Evolutionary conservation across 2,797 vertebrate species (phyloP).

Genomic region (Sebastes elongatus): DNA sequence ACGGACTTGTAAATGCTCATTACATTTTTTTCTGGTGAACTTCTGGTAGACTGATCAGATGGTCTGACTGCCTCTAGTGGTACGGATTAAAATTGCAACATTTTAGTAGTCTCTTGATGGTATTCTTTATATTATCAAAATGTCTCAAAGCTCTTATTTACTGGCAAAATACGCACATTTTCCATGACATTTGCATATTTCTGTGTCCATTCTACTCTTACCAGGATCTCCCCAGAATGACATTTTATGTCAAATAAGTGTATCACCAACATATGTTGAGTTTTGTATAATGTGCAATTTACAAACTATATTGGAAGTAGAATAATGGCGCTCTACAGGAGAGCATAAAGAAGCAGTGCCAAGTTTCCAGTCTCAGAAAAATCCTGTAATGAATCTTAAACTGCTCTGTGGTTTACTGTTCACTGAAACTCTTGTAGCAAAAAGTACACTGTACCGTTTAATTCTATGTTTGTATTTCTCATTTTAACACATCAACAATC

Average conservation of each 20-base stretch:
- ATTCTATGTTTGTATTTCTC: too few relatives aligned
- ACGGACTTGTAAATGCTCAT: not conserved
- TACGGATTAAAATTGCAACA: not conserved
- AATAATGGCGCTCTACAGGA: too few relatives aligned
- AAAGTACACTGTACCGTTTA: too few relatives aligned
- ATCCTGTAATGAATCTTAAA: too few relatives aligned
- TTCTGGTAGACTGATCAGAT: not conserved
- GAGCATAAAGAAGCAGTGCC: too few relatives aligned
- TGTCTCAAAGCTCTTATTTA: not conserved
- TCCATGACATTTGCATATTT: not conserved
- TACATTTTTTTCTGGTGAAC: not conserved
- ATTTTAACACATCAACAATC: too few relatives aligned
- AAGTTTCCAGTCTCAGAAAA: too few relatives aligned
- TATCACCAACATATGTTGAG: not conserved
- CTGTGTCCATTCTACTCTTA: not conserved
- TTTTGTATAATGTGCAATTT: not conserved
- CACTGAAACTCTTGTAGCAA: too few relatives aligned
- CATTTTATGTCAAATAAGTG: not conserved
- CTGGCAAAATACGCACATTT: not conserved
- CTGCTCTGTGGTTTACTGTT: too few relatives aligned
- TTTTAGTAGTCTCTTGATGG: not conserved
- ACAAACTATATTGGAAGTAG: too few relatives aligned
- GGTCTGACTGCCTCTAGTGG: not conserved
- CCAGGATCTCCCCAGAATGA: not conserved
- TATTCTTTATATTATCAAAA: not conserved